Base-by-base conservation (phyloP, 1,140 invertebrate species). In the Scaptomyza pallida region DNA sequence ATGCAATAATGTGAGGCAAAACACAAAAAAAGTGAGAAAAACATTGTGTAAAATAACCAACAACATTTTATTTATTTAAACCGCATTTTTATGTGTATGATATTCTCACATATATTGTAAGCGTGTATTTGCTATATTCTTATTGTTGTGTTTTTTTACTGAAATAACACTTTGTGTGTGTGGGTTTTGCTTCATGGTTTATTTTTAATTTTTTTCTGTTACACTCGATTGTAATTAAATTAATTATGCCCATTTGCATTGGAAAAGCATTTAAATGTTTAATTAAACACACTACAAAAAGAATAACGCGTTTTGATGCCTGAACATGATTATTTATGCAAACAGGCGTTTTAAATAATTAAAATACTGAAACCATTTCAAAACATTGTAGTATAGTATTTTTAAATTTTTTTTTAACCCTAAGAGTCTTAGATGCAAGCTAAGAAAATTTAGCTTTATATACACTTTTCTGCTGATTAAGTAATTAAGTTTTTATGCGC, bases 231-330 rank as follows among this genome's bases (percentile, higher is more conserved):
- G 50, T 88, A 81, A 86, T 88, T 88, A 75, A 81, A 86, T 86
- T 86, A 88, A 86, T 86, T 81, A 86, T 86, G 82, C 78, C 62
- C 57, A 75, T 86, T 86, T 86, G 77, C 61, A 81, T 88, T 86
- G 62, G 30, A 86, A 81, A 88, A 74, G 47, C 57, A 78, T 86
- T 86, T 81, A 88, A 88, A 85, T 86, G 62, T 77, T 80, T 86
- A 80, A 86, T 85, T 80, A 71, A 86, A 78, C 50, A 13, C 50
- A 62, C 50, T 47, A 51, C 55, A 63, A 54, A 67, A 59, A 17
- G 12, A 21, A 30, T 33, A 60, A 48, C 16, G 16, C 16, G 30
- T 15, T 16, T n/a, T 19, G 21, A 45, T 23, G 21, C 9, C 33
- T 62, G 19, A 21, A n/a, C 9, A 41, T 35, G 15, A 70, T 63